These are phyloP conservation scores for Premnoplex brunnescens DNA, from an alignment of 2,797 vertebrate genomes.

Conservation along the genomic window DNA sequence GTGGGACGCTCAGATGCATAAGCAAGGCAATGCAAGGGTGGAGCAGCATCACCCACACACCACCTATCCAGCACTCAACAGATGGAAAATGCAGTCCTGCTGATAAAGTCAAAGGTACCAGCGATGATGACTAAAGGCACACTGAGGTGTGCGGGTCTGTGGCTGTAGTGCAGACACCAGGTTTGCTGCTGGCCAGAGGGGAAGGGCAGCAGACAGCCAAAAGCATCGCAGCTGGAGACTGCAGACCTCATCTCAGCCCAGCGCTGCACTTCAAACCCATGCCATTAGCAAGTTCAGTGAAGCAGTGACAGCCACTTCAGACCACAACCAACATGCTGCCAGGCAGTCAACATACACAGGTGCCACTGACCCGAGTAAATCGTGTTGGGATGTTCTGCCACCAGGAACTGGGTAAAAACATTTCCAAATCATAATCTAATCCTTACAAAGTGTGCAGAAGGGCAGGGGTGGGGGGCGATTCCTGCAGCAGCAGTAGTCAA, in stretches of 20 bases:
- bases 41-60: neutral
- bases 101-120: neutral
- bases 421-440: neutral
- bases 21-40: neutral
- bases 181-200: rapidly evolving
- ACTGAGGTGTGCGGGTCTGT: rapidly evolving
- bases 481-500: neutral
- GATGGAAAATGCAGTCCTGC: rapidly evolving
- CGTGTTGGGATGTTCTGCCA: neutral
- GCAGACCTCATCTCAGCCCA: neutral
- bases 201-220: neutral
- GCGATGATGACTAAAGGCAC: neutral
- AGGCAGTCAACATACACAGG: rapidly evolving
- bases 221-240: neutral
- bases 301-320: neutral
- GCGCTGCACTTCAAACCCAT: neutral
- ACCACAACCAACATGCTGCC: neutral
- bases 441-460: neutral
- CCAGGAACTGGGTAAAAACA: neutral
- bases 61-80: neutral
- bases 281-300: neutral
- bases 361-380: neutral
- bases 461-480: neutral
- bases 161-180: neutral
- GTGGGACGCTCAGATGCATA: neutral